Percentiles rank a stretch among this genome's conserved stretches.
These are phyloP conservation scores for Microcaecilia unicolor DNA, from an alignment of 2,797 vertebrate species.

Conservation along the genomic window DNA sequence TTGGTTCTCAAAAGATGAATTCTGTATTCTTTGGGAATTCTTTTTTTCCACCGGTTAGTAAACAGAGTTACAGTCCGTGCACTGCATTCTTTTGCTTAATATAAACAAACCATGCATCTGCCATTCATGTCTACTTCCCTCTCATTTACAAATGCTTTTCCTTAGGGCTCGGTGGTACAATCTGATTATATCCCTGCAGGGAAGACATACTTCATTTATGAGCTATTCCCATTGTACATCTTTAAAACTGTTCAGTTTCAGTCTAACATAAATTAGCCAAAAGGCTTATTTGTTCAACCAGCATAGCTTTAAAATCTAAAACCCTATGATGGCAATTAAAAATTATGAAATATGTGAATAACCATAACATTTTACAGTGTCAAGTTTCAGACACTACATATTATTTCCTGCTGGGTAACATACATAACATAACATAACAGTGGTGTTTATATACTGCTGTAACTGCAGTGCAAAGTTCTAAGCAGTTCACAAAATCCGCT, in stretches of 20 bases:
- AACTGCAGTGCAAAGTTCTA: too few relatives aligned
- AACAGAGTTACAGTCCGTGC: slow-evolving; percentile 22
- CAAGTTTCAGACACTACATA: not conserved
- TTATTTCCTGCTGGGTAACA: too few relatives aligned
- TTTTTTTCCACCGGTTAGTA: slow-evolving; percentile 55
- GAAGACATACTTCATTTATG: slow-evolving; percentile 29
- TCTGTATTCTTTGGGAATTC: slow-evolving; percentile 49
- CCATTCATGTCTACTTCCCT: slow-evolving; percentile 15
- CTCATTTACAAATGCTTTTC: slow-evolving; percentile 37
- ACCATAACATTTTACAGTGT: not conserved
- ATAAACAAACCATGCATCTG: slow-evolving; percentile 21
- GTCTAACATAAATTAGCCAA: slow-evolving; percentile 25
- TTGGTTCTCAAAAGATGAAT: slow-evolving; percentile 58
- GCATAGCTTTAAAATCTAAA: not conserved
- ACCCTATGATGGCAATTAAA: not conserved
- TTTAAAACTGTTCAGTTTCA: slow-evolving; percentile 25
- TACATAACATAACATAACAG: too few relatives aligned
- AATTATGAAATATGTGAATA: not conserved
- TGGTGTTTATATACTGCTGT: too few relatives aligned
- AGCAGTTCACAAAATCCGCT: too few relatives aligned
- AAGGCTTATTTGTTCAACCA: slow-evolving; percentile 14
- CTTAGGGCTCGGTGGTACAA: slow-evolving; percentile 35
- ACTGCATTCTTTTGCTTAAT: slow-evolving; percentile 18
- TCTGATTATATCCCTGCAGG: slow-evolving; percentile 30
- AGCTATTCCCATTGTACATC: slow-evolving; percentile 14